A percentile compares a stretch with the other conserved stretches of the same genome.
phyloP scores from a whole-genome alignment of 1,140 invertebrate species.

The Drosophila tristis region DNA sequence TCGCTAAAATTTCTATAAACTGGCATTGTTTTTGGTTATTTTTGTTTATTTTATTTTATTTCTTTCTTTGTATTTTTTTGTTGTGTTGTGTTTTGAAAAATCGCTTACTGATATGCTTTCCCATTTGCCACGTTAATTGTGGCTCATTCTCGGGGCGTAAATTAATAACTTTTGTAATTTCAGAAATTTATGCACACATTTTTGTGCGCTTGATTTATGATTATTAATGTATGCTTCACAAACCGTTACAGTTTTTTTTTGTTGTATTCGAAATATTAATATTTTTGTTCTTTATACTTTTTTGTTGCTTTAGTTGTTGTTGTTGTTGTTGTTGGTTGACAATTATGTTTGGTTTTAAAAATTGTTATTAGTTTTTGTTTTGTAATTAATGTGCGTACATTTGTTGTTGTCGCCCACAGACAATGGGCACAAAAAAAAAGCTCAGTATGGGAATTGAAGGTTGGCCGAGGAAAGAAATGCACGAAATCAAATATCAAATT shows the following conservation, averaged over 20 bases:
- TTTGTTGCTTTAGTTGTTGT: background rate
- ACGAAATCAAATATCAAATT: no score
- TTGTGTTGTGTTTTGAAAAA: conserved; percentile 19
- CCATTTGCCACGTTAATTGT: conserved; percentile 53
- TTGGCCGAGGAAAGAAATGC: background rate
- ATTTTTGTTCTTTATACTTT: conserved; percentile 20
- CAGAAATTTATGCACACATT: conserved; percentile 49
- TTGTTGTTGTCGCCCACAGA: conserved; percentile 57
- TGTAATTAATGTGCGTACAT: conserved; percentile 71
- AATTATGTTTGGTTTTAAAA: conserved; percentile 38
- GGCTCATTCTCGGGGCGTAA: conserved; percentile 47
- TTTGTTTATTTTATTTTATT: conserved; percentile 24
- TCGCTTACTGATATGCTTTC: conserved; percentile 16
- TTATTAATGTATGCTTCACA: conserved; percentile 52
- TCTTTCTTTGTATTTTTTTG: conserved; percentile 12
- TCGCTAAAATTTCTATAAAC: conserved; percentile 17
- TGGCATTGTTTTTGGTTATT: conserved; percentile 36
- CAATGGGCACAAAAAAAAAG: conserved; percentile 20
- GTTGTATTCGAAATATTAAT: conserved; percentile 14
- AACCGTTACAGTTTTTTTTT: conserved; percentile 74
- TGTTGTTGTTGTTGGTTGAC: conserved; percentile 26
- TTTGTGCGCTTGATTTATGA: conserved; percentile 56
- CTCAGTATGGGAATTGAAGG: no score
- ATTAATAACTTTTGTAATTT: conserved; percentile 59
- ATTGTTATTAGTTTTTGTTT: conserved; percentile 38